Conservation (phyloP, 2,113 vertebrate genomes). For the Myotis brandtii region DNA sequence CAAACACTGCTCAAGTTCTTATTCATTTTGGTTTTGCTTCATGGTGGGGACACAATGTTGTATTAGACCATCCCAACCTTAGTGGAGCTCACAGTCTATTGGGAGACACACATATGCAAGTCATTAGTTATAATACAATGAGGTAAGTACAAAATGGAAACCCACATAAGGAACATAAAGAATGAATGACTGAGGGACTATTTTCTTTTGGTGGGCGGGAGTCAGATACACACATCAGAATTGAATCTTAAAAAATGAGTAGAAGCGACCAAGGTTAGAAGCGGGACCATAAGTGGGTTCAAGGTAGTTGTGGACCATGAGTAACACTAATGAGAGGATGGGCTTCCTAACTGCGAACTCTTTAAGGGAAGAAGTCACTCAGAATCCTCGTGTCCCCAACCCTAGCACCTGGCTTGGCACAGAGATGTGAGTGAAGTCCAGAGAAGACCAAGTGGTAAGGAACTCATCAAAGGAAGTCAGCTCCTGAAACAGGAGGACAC, state of each 20-base stretch:
- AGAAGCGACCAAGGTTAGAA: background rate
- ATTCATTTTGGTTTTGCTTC: background rate
- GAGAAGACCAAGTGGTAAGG: background rate
- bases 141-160: background rate
- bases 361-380: background rate
- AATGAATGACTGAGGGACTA: background rate
- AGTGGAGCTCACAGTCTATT: background rate
- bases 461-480: background rate
- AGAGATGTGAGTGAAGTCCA: background rate
- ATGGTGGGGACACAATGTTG: background rate
- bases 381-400: background rate
- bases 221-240: background rate
- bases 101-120: background rate
- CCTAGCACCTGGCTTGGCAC: background rate
- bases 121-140: background rate
- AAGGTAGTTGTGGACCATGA: background rate
- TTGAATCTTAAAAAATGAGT: background rate
- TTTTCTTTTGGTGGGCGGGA: too few species aligned
- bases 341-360: background rate
- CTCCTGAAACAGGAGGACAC: background rate
- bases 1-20: background rate
- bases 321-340: rapidly evolving
- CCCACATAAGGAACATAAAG: background rate
- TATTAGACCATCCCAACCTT: background rate
- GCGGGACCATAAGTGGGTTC: background rate